phyloP scores from a whole-genome alignment of 2,888 invertebrate genomes.

The Cantharis rufa region DNA sequence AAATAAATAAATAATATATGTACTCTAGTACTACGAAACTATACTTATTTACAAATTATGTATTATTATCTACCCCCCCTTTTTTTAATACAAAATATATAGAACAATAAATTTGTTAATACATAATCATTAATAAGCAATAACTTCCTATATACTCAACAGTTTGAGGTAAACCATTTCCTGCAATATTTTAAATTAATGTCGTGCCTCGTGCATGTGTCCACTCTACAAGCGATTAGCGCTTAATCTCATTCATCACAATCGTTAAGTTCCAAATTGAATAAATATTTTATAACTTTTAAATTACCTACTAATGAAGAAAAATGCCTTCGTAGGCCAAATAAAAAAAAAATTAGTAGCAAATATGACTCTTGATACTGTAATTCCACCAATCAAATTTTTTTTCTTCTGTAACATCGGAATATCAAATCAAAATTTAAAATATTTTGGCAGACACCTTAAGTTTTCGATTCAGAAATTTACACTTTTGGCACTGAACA shows the following conservation, averaged over 20 bases:
- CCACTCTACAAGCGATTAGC: background rate
- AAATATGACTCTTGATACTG: too few species aligned
- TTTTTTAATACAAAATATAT: too few species aligned
- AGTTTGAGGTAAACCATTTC: conserved; percentile 23
- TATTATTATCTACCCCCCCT: too few species aligned
- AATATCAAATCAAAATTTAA: too few species aligned
- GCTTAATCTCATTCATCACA: background rate
- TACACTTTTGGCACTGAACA: too few species aligned
- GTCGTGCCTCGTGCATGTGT: background rate
- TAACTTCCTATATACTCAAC: conserved; percentile 18
- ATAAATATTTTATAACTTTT: background rate
- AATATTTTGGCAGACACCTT: too few species aligned
- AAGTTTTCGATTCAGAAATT: too few species aligned
- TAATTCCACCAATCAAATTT: too few species aligned
- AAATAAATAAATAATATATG: too few species aligned
- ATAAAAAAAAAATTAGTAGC: background rate
- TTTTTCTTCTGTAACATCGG: too few species aligned
- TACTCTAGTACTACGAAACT: too few species aligned
- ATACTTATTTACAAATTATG: too few species aligned
- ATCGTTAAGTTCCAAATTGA: background rate
- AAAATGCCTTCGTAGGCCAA: background rate
- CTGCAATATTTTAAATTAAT: conserved; percentile 21
- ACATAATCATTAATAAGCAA: background rate
- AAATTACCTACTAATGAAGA: background rate
- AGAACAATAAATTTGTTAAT: background rate